phyloP scores from a whole-genome alignment of 1,140 invertebrate genomes.

The Euwallacea fornicatus region DNA sequence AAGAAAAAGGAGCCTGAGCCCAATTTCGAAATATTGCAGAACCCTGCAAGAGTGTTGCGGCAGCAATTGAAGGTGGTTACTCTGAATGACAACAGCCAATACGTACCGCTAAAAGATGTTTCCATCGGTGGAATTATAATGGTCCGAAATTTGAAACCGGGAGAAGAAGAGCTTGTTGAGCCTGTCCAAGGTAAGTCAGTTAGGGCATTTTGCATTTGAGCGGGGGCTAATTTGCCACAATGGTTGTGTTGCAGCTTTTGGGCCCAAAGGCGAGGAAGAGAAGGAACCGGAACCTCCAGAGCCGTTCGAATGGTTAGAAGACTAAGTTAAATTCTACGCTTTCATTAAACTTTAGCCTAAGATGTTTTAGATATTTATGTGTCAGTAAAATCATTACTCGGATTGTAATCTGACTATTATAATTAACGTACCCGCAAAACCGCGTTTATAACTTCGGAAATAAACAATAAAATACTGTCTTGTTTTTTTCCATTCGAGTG shows the following conservation, averaged over 20 bases:
- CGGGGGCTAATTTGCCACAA: background rate
- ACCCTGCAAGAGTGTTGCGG: constrained; percentile 92
- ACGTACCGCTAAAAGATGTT: constrained; percentile 86
- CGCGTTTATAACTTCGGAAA: too few species aligned
- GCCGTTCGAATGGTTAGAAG: constrained; percentile 93
- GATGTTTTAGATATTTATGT: too few species aligned
- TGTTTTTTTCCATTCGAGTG: too few species aligned
- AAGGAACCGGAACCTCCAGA: constrained; percentile 96
- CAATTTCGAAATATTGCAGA: constrained; percentile 87
- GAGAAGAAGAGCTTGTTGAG: constrained; percentile 89
- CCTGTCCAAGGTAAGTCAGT: constrained; percentile 69
- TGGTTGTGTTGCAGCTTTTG: constrained; percentile 67
- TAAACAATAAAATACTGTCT: too few species aligned
- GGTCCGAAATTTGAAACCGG: constrained; percentile 79
- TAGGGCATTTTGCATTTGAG: constrained; percentile 1
- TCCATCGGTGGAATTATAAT: constrained; percentile 95
- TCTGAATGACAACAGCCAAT: constrained; percentile 78
- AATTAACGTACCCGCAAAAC: too few species aligned
- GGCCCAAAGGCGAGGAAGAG: constrained; percentile 91
- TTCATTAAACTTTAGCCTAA: background rate
- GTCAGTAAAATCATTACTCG: too few species aligned
- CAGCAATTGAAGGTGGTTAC: constrained; percentile 89
- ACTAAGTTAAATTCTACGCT: constrained; percentile 54
- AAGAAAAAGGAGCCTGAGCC: constrained; percentile 85
- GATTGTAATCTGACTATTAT: too few species aligned